Evolutionary conservation across 2,113 vertebrate genomes (phyloP).

Genomic region (Tursiops truncatus): DNA sequence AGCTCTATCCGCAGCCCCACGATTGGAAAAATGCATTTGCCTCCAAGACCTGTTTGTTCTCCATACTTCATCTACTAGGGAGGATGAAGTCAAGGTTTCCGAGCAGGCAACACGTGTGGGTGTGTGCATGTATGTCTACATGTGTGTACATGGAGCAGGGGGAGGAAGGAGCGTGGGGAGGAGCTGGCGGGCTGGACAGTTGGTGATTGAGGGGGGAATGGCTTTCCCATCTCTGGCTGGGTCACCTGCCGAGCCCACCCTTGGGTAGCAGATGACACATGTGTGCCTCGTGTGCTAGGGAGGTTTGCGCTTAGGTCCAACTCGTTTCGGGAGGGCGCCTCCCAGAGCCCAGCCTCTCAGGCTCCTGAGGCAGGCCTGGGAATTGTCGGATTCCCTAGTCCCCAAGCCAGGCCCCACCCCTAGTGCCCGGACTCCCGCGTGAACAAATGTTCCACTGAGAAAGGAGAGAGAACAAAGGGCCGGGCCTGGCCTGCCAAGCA

Average conservation of each 20-base stretch:
- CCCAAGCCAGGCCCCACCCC: slow-evolving; percentile 34
- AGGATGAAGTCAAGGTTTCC: neutral
- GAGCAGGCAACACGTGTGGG: neutral
- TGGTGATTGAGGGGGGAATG: neutral
- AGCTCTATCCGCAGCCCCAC: neutral
- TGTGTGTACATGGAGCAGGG: rapidly evolving
- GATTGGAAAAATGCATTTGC: neutral
- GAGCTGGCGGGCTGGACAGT: neutral
- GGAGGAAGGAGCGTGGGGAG: neutral
- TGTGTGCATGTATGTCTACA: neutral
- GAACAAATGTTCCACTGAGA: slow-evolving; percentile 46
- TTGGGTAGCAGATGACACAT: neutral
- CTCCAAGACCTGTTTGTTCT: neutral
- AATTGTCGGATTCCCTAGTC: slow-evolving; percentile 44
- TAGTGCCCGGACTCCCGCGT: neutral
- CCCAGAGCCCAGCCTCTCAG: neutral
- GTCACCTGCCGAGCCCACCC: neutral
- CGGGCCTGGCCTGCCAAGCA: neutral
- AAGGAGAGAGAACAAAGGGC: slow-evolving; percentile 19
- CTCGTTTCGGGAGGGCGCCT: neutral
- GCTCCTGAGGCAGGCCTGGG: slow-evolving; percentile 47
- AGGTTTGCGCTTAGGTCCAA: neutral
- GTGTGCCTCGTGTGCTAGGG: neutral
- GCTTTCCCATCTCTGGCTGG: neutral
- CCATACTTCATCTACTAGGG: neutral